Conservation (phyloP, 2,113 vertebrate species). For the Genyomyrus donnyi region DNA sequence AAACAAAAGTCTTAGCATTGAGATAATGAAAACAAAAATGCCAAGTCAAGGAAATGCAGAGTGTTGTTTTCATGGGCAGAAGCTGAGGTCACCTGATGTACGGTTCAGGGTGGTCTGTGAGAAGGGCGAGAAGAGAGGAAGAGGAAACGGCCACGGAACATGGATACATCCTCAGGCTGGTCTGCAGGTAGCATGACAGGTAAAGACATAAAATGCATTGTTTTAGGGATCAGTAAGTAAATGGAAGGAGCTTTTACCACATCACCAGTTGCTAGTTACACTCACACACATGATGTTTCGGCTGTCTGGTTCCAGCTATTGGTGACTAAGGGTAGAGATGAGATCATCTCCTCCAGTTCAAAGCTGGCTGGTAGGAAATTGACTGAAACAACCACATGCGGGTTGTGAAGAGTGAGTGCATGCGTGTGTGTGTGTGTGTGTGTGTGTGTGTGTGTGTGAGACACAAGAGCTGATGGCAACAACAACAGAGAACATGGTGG, state of each 20-base stretch:
- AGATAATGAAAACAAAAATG: background rate
- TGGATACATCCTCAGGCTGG: too few species aligned
- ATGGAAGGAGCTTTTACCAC: background rate
- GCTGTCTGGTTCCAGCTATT: background rate
- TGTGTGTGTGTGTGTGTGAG: background rate
- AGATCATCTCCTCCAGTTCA: slow-evolving; percentile 1
- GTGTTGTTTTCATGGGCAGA: background rate
- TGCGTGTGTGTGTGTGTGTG: too few species aligned
- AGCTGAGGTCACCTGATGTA: background rate
- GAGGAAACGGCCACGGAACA: background rate
- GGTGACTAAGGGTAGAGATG: background rate
- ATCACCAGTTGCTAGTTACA: background rate
- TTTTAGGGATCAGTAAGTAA: background rate
- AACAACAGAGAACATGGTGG: background rate
- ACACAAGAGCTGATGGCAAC: background rate
- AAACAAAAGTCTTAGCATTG: background rate
- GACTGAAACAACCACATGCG: background rate
- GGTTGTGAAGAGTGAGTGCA: background rate
- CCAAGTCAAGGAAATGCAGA: background rate
- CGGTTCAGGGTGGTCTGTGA: background rate
- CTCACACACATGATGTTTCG: background rate
- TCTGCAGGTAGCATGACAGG: background rate
- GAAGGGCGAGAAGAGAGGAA: background rate
- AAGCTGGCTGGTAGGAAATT: background rate
- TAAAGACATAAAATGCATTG: background rate